A percentile compares a stretch with the other conserved stretches of the same genome.
Evolutionary conservation across 1,140 invertebrate genomes (phyloP).

Genomic region (Penaeus vannamei): DNA sequence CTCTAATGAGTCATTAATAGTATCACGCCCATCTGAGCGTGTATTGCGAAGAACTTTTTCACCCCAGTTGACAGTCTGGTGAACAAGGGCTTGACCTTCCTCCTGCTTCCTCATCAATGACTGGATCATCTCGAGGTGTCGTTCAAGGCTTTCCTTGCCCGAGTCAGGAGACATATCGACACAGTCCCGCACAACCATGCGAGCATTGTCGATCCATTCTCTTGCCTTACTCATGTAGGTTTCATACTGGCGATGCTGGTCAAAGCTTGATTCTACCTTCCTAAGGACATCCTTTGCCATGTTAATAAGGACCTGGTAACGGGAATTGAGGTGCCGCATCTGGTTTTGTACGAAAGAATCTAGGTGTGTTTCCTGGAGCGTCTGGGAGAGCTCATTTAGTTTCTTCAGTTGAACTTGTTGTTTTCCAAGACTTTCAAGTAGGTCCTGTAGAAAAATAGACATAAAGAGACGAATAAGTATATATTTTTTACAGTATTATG

Average conservation of each 20-base stretch:
- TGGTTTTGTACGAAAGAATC: constrained; percentile 94
- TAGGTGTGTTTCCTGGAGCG: constrained; percentile 85
- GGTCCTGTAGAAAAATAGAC: constrained; percentile 74
- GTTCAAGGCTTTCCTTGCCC: constrained; percentile 87
- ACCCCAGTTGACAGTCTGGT: constrained; percentile 90
- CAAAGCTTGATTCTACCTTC: constrained; percentile 90
- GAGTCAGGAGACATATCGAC: constrained; percentile 82
- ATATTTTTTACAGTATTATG: constrained; percentile 69
- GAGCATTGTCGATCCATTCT: constrained; percentile 90
- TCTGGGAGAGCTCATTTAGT: constrained; percentile 84
- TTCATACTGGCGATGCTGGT: constrained; percentile 90
- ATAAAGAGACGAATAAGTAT: constrained; percentile 53
- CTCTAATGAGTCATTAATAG: constrained; percentile 89
- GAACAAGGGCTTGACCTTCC: constrained; percentile 90
- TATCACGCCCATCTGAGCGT: constrained; percentile 89
- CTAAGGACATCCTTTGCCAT: constrained; percentile 93
- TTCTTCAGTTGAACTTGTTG: constrained; percentile 89
- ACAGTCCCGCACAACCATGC: constrained; percentile 85
- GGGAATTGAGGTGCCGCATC: constrained; percentile 72
- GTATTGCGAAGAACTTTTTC: constrained; percentile 92
- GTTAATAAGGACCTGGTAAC: constrained; percentile 81
- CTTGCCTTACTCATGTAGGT: constrained; percentile 84
- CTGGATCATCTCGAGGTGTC: constrained; percentile 82
- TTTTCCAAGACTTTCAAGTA: constrained; percentile 82
- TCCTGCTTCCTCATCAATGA: constrained; percentile 87